A percentile compares a stretch with the other conserved stretches of the same genome.
These are phyloP conservation scores for Cavia aperea DNA, from an alignment of 2,113 vertebrate genomes.

Conservation along the genomic window DNA sequence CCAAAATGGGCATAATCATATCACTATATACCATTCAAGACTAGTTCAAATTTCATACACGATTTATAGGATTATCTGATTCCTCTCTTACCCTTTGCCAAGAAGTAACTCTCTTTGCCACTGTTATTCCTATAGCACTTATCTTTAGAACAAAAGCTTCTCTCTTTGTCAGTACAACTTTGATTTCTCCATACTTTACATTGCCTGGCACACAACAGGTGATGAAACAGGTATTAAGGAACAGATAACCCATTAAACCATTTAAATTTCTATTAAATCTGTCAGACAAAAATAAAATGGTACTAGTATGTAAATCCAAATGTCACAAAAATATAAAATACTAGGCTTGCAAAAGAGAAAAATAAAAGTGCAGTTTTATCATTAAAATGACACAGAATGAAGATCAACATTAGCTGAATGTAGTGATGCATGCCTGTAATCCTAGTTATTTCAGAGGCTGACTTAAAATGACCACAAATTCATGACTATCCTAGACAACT, in stretches of 20 bases:
- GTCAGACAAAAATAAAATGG: conserved; percentile 32
- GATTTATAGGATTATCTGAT: not conserved
- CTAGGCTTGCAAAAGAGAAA: not conserved
- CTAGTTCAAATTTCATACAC: not conserved
- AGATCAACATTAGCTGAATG: conserved; percentile 6
- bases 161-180: not conserved
- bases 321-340: conserved; percentile 23
- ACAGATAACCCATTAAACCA: not conserved
- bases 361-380: not conserved
- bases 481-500: not conserved
- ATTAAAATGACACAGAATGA: conserved; percentile 7
- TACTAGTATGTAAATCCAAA: not conserved
- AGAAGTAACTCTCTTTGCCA: not conserved
- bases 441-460: not conserved
- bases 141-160: not conserved
- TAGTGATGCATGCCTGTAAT: not conserved
- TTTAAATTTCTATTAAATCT: conserved; percentile 28
- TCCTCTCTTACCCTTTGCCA: not conserved
- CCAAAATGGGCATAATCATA: not conserved
- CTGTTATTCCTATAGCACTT: not conserved
- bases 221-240: not conserved
- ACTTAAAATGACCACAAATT: not conserved
- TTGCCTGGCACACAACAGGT: not conserved
- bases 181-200: not conserved
- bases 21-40: not conserved